Evolutionary conservation across 2,888 invertebrate genomes (phyloP).

Genomic region (Microctonus aethiopoides): DNA sequence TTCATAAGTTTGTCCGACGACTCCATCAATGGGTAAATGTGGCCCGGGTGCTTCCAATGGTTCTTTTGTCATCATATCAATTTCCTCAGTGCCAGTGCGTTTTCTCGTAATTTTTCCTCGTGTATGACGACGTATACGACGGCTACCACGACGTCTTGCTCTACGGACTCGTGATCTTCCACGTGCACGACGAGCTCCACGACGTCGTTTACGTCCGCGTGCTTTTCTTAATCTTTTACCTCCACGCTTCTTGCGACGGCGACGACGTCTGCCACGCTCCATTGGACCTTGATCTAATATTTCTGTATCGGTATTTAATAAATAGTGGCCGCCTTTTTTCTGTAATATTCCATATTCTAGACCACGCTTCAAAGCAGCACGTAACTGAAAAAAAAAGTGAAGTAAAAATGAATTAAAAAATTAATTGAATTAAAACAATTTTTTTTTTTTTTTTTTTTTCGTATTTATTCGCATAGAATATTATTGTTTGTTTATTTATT

Average conservation of each 20-base stretch:
- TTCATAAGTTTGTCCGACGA: conserved; percentile 37
- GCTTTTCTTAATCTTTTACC: conserved; percentile 25
- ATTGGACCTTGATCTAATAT: conserved; percentile 38
- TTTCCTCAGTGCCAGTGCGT: conserved; percentile 33
- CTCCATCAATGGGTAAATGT: conserved; percentile 23
- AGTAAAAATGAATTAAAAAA: neutral
- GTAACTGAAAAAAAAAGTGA: conserved; percentile 41
- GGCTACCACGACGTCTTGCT: conserved; percentile 29
- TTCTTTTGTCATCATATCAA: conserved; percentile 40
- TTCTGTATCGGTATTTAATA: conserved; percentile 48
- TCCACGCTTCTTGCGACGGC: conserved; percentile 32
- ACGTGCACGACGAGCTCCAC: conserved; percentile 29
- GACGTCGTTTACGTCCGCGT: conserved; percentile 27
- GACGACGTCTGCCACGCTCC: conserved; percentile 36
- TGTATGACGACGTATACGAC: conserved; percentile 30
- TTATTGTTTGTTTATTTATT: too few relatives aligned
- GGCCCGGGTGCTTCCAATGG: conserved; percentile 34
- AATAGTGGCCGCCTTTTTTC: conserved; percentile 51
- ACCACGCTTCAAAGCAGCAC: conserved; percentile 58
- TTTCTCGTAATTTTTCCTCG: conserved; percentile 33
- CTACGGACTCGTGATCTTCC: conserved; percentile 25
- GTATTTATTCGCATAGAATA: too few relatives aligned
- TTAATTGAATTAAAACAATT: neutral
- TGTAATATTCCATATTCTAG: conserved; percentile 59
- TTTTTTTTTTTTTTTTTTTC: neutral